Evolutionary conservation across 92 coral and sea anemone species (phyloP), one percentile per base, ranked within the genome.

Genomic region (Pocillopora meandrina): DNA sequence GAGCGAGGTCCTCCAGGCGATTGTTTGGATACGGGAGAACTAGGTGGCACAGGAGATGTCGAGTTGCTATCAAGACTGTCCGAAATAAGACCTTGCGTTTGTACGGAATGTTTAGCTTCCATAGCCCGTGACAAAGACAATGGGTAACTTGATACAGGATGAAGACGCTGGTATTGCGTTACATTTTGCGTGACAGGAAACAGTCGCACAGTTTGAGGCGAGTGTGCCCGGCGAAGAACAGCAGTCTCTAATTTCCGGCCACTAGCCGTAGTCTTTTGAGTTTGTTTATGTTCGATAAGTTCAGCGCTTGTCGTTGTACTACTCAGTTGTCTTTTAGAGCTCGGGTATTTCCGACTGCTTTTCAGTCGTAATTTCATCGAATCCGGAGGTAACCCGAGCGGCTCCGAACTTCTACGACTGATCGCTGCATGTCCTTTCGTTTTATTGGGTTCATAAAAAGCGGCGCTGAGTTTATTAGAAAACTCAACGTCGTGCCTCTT

Each of bases 281-380:
- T 18, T 56, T 87, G 92, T 33, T 89, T 92, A 75, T 97, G 99
- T 88, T 97, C 99, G 20, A 97, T 97, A 19, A 97, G 90, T 78
- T 97, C 99, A 55, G 99, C 99, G 76, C 99, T 97, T 35, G 99
- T 92, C 56, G 99, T 97, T 62, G 97, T 97, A 21, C 95, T 95
- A 78, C 95, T 95, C 12, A 97, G 87, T 73, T 92, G 94, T 85
- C 98, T 87, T 60, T 94, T 95, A 58, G 88, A 88, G 36, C 89
- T 91, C 31, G 98, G 89, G 18, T 84, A 72, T 61, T 89, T 95
- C 86, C 94, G 87, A 87, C 75, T 85, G 12, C 95, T 85, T 72
- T 85, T 94, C 33, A 94, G 84, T n/a, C 93, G 87, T 65, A 92
- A 78, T 91, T 92, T 94, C 83, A 90, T 77, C 7, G 93, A 89